Evolutionary conservation across 92 coral and sea anemone genomes (phyloP).

Genomic region (Parazoanthus atlanticus): DNA sequence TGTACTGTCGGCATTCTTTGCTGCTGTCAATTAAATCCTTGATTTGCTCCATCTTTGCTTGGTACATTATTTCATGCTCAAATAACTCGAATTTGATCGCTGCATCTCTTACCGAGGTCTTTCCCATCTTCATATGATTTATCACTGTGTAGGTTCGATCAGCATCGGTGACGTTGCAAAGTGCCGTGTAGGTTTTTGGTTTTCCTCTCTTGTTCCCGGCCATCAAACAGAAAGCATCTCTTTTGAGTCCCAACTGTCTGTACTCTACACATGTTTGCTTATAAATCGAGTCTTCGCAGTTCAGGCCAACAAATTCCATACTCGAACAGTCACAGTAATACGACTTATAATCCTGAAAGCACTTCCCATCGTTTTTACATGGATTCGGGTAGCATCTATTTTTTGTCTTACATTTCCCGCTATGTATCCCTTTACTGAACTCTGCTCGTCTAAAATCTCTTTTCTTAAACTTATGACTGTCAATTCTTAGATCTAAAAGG

Average conservation of each 20-base stretch:
- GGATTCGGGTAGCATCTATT: slow-evolving; percentile 81
- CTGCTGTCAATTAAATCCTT: slow-evolving; percentile 66
- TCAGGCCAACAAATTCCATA: slow-evolving; percentile 69
- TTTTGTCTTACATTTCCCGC: slow-evolving; percentile 50
- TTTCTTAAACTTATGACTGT: slow-evolving; percentile 63
- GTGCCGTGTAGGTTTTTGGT: slow-evolving; percentile 64
- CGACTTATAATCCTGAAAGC: slow-evolving; percentile 68
- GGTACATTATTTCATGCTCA: slow-evolving; percentile 56
- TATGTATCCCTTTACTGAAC: slow-evolving; percentile 40
- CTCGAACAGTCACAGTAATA: slow-evolving; percentile 69
- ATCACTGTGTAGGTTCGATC: slow-evolving; percentile 70
- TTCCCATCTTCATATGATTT: slow-evolving; percentile 60
- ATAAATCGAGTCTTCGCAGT: slow-evolving; percentile 70
- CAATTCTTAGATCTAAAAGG: slow-evolving; percentile 69
- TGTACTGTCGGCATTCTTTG: slow-evolving; percentile 83
- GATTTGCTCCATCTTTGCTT: slow-evolving; percentile 53
- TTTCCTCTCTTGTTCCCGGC: slow-evolving; percentile 62
- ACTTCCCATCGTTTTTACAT: slow-evolving; percentile 67
- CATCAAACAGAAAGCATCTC: slow-evolving; percentile 69
- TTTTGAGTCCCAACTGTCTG: slow-evolving; percentile 70
- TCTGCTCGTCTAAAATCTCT: slow-evolving; percentile 48
- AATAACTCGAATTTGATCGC: slow-evolving; percentile 10
- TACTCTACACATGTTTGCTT: slow-evolving; percentile 84
- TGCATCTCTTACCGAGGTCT: slow-evolving; percentile 52
- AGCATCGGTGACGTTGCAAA: slow-evolving; percentile 76